These are phyloP conservation scores for Ectemnius lituratus DNA, from an alignment of 2,888 invertebrate species.

Conservation along the genomic window DNA sequence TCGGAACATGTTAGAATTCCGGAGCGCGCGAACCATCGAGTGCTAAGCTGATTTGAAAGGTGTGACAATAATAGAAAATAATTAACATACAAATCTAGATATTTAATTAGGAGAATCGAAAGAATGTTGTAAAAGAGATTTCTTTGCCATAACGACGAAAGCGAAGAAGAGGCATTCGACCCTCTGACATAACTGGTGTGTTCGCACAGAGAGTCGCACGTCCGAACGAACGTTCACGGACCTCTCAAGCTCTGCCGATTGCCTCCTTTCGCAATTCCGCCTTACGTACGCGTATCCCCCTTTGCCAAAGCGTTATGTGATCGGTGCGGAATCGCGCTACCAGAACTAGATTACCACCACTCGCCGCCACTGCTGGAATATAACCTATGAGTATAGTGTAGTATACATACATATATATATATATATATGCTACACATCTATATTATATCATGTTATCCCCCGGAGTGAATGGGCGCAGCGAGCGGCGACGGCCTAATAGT, in stretches of 20 bases:
- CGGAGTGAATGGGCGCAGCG: not conserved
- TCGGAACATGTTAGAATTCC: not conserved
- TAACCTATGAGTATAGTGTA: no score
- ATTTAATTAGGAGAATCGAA: slow-evolving; percentile 37
- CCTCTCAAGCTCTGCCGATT: slow-evolving; percentile 18
- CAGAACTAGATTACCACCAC: slow-evolving; percentile 26
- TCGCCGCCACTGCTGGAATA: no score
- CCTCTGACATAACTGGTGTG: slow-evolving; percentile 40
- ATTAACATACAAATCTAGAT: slow-evolving; percentile 35
- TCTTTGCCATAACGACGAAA: not conserved
- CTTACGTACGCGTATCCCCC: slow-evolving; percentile 20
- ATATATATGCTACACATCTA: no score
- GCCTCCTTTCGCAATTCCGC: slow-evolving; percentile 45
- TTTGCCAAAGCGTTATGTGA: slow-evolving; percentile 26
- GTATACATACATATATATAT: no score
- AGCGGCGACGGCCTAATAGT: not conserved
- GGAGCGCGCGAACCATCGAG: not conserved
- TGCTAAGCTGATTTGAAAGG: not conserved
- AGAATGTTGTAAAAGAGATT: slow-evolving; percentile 3
- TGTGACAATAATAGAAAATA: slow-evolving; percentile 31
- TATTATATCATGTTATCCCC: no score
- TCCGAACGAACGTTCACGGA: not conserved
- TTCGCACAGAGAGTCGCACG: no score
- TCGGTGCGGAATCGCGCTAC: slow-evolving; percentile 22
- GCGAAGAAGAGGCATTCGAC: not conserved